Evolutionary conservation across 2,797 vertebrate genomes (phyloP).

Genomic region (Onychomys arenicola): DNA sequence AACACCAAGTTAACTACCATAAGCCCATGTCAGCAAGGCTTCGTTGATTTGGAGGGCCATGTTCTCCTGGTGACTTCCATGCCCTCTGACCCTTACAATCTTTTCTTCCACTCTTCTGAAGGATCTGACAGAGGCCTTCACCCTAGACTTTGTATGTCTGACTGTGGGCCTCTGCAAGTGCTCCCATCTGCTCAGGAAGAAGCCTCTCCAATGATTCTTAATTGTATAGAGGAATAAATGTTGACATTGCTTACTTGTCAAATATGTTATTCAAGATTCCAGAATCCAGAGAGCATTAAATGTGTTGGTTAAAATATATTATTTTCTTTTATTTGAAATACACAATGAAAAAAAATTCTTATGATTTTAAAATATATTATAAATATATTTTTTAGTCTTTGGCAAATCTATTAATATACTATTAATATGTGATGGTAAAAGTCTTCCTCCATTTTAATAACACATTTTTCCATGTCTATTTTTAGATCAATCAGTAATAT

Average conservation of each 20-base stretch:
- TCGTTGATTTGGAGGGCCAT: not conserved
- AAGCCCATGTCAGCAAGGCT: not conserved
- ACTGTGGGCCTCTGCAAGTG: not conserved
- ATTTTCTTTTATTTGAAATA: slow-evolving; percentile 5
- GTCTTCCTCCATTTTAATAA: not conserved
- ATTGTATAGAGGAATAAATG: not conserved
- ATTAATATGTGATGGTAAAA: not conserved
- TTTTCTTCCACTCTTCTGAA: not conserved
- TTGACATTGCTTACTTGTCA: not conserved
- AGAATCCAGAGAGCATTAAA: not conserved
- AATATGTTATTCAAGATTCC: not conserved
- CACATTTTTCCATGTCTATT: not conserved
- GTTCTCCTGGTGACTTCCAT: not conserved
- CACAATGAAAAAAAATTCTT: not conserved
- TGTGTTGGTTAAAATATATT: not conserved
- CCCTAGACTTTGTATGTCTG: not conserved
- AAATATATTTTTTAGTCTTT: not conserved
- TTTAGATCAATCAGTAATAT: not conserved
- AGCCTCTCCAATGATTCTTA: not conserved
- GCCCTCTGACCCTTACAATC: not conserved
- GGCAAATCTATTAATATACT: not conserved
- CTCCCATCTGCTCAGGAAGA: not conserved
- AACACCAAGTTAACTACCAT: not conserved
- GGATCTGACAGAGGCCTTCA: not conserved
- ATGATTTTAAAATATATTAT: not conserved